phyloP scores from a whole-genome alignment of 2,797 vertebrate genomes.

The Coreius guichenoti region DNA sequence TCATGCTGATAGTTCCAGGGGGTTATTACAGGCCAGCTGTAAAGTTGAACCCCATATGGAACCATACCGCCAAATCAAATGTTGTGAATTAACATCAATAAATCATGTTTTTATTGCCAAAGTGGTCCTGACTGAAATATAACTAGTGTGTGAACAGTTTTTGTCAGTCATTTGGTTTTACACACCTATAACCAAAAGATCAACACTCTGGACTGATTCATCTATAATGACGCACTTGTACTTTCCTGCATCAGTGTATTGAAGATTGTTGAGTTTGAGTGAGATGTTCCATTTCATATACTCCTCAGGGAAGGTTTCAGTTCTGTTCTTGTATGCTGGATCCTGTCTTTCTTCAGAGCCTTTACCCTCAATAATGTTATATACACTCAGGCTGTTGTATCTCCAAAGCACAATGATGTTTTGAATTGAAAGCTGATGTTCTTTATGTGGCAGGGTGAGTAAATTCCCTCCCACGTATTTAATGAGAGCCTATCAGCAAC shows the following conservation, averaged over 20 bases:
- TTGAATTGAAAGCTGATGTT: not conserved
- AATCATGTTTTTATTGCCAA: too few relatives aligned
- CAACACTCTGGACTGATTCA: too few relatives aligned
- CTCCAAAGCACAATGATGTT: not conserved
- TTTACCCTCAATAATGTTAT: not conserved
- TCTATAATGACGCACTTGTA: not conserved
- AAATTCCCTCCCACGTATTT: too few relatives aligned
- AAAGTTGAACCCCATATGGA: too few relatives aligned
- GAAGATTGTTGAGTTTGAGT: not conserved
- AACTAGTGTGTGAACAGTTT: not conserved
- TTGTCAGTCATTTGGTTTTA: not conserved
- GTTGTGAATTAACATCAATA: too few relatives aligned
- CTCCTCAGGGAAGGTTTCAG: not conserved
- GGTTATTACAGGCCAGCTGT: too few relatives aligned
- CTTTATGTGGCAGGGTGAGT: too few relatives aligned
- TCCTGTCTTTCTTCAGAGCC: not conserved
- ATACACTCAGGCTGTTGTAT: not conserved
- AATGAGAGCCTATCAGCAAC: too few relatives aligned
- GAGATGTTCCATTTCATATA: not conserved
- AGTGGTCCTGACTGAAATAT: too few relatives aligned
- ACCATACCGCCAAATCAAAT: too few relatives aligned
- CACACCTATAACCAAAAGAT: not conserved
- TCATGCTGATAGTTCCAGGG: too few relatives aligned
- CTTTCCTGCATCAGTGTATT: not conserved
- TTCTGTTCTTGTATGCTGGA: not conserved